A percentile compares a stretch with the other conserved stretches of the same genome.
Conservation (phyloP, 2,797 vertebrate genomes). For the Spinibarbus caldwelli region DNA sequence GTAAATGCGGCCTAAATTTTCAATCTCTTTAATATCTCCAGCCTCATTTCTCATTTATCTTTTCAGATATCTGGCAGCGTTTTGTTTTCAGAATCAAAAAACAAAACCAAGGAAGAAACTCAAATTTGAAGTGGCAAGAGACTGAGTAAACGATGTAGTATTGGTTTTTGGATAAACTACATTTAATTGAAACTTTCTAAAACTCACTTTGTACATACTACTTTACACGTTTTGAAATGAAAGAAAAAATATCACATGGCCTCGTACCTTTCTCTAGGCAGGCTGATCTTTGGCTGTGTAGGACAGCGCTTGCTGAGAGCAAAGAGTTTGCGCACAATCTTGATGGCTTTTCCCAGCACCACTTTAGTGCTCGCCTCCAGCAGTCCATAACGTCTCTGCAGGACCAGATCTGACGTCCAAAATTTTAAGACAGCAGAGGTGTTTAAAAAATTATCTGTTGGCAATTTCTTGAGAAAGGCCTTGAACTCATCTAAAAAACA, state of each 20-base stretch:
- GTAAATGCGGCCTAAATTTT: constrained; percentile 53
- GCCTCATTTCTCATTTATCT: neutral
- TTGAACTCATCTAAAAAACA: constrained; percentile 89
- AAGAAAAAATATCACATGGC: neutral
- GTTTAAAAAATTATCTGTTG: constrained; percentile 90
- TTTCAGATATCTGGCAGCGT: neutral
- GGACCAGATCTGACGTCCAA: constrained; percentile 84
- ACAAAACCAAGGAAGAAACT: neutral
- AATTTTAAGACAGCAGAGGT: constrained; percentile 87
- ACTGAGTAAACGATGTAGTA: neutral
- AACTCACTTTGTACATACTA: neutral
- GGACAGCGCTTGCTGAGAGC: constrained; percentile 95
- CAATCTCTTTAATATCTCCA: constrained; percentile 27
- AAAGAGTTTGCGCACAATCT: constrained; percentile 91
- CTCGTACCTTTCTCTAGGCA: constrained; percentile 90
- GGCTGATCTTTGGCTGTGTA: constrained; percentile 88
- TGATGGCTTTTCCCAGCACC: constrained; percentile 86
- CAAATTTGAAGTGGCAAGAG: neutral
- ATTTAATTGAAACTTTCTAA: neutral
- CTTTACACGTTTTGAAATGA: neutral
- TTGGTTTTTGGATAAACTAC: neutral
- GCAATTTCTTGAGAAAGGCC: constrained; percentile 88
- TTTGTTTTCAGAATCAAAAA: constrained; percentile 27
- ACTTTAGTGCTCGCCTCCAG: constrained; percentile 84
- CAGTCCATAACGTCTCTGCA: constrained; percentile 92